These are phyloP conservation scores for Protobothrops flavoviridis DNA, from an alignment of 2,113 vertebrate species.

Conservation along the genomic window DNA sequence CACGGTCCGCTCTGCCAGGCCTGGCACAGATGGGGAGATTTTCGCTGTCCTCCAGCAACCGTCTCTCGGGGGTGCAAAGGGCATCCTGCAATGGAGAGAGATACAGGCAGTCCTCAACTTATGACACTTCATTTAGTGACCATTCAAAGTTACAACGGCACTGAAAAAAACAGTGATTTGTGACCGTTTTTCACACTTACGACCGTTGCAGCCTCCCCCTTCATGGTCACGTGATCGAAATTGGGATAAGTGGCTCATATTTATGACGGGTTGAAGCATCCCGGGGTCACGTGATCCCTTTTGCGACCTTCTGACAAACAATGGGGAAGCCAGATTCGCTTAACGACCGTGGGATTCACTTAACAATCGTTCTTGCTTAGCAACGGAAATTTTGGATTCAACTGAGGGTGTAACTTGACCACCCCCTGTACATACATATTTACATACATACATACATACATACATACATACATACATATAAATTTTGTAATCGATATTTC, in stretches of 20 bases:
- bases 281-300: not conserved
- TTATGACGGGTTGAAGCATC: not conserved
- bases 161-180: not conserved
- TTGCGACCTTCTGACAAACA: not conserved
- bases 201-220: not conserved
- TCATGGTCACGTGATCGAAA: not conserved
- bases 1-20: conserved; percentile 42
- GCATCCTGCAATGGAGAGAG: conserved; percentile 48
- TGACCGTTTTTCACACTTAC: not conserved
- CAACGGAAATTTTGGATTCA: too few species aligned
- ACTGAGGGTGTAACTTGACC: too few species aligned
- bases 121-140: not conserved
- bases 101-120: not conserved
- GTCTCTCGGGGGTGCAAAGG: conserved; percentile 61
- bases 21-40: conserved; percentile 45
- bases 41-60: conserved; percentile 73
- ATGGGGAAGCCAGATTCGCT: not conserved
- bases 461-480: too few species aligned
- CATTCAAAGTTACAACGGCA: not conserved
- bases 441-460: too few species aligned
- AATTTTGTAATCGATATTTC: too few species aligned
- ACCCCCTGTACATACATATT: too few species aligned
- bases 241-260: too few species aligned
- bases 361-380: too few species aligned
- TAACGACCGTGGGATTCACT: not conserved